Evolutionary conservation across 2,113 vertebrate species (phyloP), one percentile per base, ranked within the genome.

Genomic region (Pangasianodon gigas): DNA sequence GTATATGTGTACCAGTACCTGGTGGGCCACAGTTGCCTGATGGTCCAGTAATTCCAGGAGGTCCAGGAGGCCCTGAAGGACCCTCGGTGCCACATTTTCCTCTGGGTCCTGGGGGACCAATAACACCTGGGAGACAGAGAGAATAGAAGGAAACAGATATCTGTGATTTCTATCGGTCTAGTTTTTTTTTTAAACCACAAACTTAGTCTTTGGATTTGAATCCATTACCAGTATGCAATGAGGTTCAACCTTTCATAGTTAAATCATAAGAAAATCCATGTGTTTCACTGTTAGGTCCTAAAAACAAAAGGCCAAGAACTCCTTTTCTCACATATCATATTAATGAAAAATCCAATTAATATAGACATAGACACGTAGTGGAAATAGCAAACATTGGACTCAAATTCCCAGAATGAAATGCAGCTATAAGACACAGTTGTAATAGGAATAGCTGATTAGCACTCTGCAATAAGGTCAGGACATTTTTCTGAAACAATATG

Each of bases 31-130:
- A 0, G 9, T 4, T 26, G 32, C 96, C 95, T 52, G 86, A 60
- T 0, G 89, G 86, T 85, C 95, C 95, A 2, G 90, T 87, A 29
- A 87, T 87, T 62, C 95, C 95, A 52, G 90, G 85, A 18, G 24
- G 32, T 48, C 96, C 96, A 0, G 89, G 58, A 56, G 58, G 51
- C 60, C 96, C 95, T 6, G 58, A 80, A 56, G 88, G 60, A 88
- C 96, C 96, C 16, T 93, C 91, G 65, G 6, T 5, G 60, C 96
- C 96, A 0, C 90, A 48, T 0, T 69, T 93, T 18, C 96, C 96
- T 86, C 89, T 88, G 1, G 92, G 89, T 75, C 96, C 96, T 14
- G 79, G 51, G 5, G 95, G 95, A n/a, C 95, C 96, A 0, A 71
- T 26, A 41, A 86, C 65, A 52, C 85, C 85, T 86, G 9, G n/a